A percentile compares a stretch with the other conserved stretches of the same genome.
These are phyloP conservation scores for Odocoileus virginianus DNA, from an alignment of 2,113 vertebrate species.

Conservation along the genomic window DNA sequence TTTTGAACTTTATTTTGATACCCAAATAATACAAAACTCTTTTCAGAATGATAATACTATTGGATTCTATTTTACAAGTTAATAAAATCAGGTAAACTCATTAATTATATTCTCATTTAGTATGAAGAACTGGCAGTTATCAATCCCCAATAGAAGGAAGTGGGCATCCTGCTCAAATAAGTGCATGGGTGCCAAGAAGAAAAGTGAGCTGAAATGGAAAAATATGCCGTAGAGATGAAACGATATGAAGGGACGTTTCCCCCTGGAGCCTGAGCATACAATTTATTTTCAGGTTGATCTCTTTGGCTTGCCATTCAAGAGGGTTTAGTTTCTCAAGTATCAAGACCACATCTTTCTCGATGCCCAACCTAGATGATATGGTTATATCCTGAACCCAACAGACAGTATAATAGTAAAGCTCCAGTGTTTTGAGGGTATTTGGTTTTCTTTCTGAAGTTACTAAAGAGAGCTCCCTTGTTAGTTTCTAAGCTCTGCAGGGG, in stretches of 20 bases:
- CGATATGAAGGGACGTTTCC: not conserved
- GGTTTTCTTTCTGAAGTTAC: not conserved
- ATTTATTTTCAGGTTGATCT: not conserved
- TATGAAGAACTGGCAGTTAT: not conserved
- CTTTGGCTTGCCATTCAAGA: not conserved
- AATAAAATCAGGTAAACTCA: not conserved
- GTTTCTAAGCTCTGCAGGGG: not conserved
- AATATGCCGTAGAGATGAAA: not conserved
- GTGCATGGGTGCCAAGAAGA: not conserved
- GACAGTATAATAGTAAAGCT: not conserved
- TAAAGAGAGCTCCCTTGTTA: not conserved
- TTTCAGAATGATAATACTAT: not conserved
- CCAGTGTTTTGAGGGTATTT: not conserved
- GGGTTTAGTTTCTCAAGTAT: not conserved
- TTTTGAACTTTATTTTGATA: constrained; percentile 15
- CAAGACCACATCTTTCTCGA: not conserved
- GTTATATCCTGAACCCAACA: not conserved
- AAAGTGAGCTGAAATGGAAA: not conserved
- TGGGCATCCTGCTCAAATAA: not conserved
- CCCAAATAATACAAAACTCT: not conserved
- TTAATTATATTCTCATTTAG: not conserved
- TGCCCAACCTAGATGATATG: not conserved
- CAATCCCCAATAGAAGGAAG: not conserved
- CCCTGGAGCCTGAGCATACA: not conserved
- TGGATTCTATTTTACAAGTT: not conserved